Evolutionary conservation across 2,888 invertebrate species (phyloP), one percentile per base, ranked within the genome.

Genomic region (Schizotus pectinicornis): DNA sequence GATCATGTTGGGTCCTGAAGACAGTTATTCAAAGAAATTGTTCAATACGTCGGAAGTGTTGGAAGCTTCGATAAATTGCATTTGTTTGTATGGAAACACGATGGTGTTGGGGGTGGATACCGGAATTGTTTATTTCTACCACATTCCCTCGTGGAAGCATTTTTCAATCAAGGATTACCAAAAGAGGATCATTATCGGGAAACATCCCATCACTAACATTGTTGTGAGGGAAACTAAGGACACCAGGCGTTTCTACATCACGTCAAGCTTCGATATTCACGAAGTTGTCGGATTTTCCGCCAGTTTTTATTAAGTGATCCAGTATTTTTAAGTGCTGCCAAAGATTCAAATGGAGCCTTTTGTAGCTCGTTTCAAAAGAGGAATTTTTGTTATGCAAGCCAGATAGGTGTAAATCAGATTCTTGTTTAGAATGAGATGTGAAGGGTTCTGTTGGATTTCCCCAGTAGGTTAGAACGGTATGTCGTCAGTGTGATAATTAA

Each of bases 1-100:
- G 41, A 76, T 78, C 46, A 74, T 80, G 37, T 59, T 80, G 42
- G 74, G 73, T 7, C 65, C 69, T n/a, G 68, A 71, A 11, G 66
- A 72, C 35, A 65, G 71, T 47, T 74, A 72, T 59, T 74, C 76
- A 35, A 76, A 77, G 52, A 79, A 79, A 65, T 65, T 78, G 52
- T 80, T 78, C 57, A 75, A 77, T 43, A 74, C 74, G 33, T 78
- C 76, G 74, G 74, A 76, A 45, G 74, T 74, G 14, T 74, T 79
- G 36, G 66, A 68, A 9, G 73, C 76, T 12, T 72, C 72, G 35
- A 77, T 80, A 33, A 77, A 78, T 3, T 78, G 77, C 62, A 75
- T 79, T 66, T 78, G 68, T 63, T 59, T 79, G 3, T 79, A 79
- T 67, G 79, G 79, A 11, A 79, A 78, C 56, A 79, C 77, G 7